Conservation (phyloP, 2,888 invertebrate genomes). For the Scrobipalpa atriplicella region DNA sequence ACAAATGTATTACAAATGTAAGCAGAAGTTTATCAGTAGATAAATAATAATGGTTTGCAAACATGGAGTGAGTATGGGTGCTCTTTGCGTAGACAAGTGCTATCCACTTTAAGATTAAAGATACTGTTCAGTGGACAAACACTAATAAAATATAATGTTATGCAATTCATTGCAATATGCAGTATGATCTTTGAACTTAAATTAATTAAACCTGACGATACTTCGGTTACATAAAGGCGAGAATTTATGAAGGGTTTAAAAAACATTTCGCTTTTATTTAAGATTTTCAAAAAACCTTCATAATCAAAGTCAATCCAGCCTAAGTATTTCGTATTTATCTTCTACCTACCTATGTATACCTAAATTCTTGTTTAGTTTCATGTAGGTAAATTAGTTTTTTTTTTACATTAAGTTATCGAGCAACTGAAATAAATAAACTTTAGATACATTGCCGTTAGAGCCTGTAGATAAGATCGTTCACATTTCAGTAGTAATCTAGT, state of each 20-base stretch:
- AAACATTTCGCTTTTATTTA: not conserved
- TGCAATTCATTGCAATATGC: conserved; percentile 1
- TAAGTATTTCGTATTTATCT: not conserved
- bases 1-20: conserved; percentile 12
- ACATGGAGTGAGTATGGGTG: conserved; percentile 7
- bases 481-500: no score
- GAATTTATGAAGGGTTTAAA: no score
- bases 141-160: conserved; percentile 6
- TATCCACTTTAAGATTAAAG: conserved; percentile 1
- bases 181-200: no score
- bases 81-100: conserved; percentile 16
- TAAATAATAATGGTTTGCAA: conserved; percentile 23
- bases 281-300: no score
- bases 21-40: conserved; percentile 23
- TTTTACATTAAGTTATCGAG: not conserved
- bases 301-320: not conserved
- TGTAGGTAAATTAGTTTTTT: no score
- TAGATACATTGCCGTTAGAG: not conserved
- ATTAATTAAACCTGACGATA: no score
- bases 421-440: no score
- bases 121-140: not conserved
- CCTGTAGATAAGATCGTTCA: no score
- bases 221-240: no score
- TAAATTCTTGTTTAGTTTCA: no score
- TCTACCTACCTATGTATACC: no score